phyloP scores from a whole-genome alignment of 2,888 invertebrate species.

The Sepioteuthis lessoniana region DNA sequence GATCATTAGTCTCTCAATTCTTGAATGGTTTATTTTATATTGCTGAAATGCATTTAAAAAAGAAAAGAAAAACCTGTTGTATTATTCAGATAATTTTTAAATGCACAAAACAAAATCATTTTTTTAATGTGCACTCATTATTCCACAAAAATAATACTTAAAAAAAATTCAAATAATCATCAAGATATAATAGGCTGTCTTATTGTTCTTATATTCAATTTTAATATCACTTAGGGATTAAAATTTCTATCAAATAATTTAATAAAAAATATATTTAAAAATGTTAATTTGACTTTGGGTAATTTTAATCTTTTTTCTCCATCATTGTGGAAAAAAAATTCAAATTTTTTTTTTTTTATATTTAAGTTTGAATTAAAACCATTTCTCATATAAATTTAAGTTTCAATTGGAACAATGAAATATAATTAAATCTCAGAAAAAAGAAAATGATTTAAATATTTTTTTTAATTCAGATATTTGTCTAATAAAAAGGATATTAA shows the following conservation, averaged over 20 bases:
- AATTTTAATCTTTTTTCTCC: background rate
- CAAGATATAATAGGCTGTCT: background rate
- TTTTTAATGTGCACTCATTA: background rate
- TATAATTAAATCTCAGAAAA: background rate
- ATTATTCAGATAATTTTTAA: background rate
- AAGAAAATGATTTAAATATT: background rate
- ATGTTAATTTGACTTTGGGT: slow-evolving; percentile 18
- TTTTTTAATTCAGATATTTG: background rate
- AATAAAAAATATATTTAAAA: background rate
- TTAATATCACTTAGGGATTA: slow-evolving; percentile 8
- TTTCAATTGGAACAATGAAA: slow-evolving; percentile 17
- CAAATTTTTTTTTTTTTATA: background rate
- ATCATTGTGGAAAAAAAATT: background rate
- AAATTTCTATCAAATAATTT: background rate
- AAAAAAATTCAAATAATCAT: background rate
- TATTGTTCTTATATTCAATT: background rate
- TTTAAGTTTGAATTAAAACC: background rate
- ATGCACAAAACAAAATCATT: background rate
- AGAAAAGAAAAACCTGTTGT: background rate
- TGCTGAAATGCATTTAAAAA: background rate
- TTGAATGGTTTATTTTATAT: background rate
- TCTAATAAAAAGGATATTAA: slow-evolving; percentile 14
- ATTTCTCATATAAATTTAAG: background rate
- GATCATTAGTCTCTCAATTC: background rate
- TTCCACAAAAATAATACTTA: background rate